A percentile compares a stretch with the other conserved stretches of the same genome.
Conservation (phyloP, 2,888 invertebrate species). For the Acanthococcus lagerstroemiae region DNA sequence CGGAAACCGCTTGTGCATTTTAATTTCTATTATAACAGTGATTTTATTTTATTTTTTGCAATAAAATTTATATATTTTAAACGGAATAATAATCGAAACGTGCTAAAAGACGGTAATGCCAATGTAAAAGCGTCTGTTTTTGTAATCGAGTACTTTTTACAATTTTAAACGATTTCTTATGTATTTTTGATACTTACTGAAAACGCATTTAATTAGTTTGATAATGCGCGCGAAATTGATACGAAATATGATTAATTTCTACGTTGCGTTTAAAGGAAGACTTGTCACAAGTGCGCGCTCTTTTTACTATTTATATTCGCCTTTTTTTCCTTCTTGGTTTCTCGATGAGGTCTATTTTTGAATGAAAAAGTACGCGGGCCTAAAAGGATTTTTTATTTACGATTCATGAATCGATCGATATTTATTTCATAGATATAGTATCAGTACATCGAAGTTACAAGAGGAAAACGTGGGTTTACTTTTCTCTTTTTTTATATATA, state of each 20-base stretch:
- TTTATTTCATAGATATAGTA: neutral
- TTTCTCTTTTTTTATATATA: neutral
- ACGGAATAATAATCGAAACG: too few relatives aligned
- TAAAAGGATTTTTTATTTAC: neutral
- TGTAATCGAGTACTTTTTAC: neutral
- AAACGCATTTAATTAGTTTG: neutral
- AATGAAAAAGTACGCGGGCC: neutral
- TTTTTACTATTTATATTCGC: neutral
- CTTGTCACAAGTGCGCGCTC: neutral
- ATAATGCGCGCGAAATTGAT: neutral
- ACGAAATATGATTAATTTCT: neutral
- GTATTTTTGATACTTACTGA: neutral
- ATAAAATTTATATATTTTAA: neutral
- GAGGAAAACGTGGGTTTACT: constrained; percentile 1
- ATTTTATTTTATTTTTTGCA: constrained; percentile 7
- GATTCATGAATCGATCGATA: constrained; percentile 5
- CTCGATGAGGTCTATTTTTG: neutral
- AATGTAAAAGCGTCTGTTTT: too few relatives aligned
- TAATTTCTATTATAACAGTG: constrained; percentile 1
- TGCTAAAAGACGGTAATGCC: too few relatives aligned
- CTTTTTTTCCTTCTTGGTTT: neutral
- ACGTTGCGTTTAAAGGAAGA: too few relatives aligned
- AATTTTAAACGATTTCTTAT: neutral
- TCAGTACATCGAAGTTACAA: neutral
- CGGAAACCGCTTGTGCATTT: constrained; percentile 5